Conservation (phyloP, 2,113 vertebrate species). For the Hucho hucho region DNA sequence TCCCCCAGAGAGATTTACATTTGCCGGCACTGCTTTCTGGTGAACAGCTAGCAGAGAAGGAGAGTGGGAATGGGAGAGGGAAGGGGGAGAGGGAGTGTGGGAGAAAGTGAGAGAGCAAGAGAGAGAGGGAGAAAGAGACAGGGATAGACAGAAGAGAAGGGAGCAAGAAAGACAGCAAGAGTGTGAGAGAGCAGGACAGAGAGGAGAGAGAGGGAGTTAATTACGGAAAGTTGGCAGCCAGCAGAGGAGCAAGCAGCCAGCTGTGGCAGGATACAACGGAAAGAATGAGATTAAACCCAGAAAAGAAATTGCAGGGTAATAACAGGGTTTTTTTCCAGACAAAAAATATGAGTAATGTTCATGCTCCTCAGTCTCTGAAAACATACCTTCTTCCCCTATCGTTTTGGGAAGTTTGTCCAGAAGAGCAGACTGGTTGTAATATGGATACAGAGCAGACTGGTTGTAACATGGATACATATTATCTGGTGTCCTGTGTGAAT, state of each 20-base stretch:
- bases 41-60: not conserved
- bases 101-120: not conserved
- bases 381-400: not conserved
- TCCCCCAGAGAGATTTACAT: slow-evolving; percentile 43
- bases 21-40: slow-evolving; percentile 18
- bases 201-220: slow-evolving; percentile 14
- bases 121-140: not conserved
- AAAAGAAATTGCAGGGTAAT: slow-evolving; percentile 50
- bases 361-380: no score
- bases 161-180: not conserved
- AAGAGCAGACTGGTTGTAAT: not conserved
- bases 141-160: no score
- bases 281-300: slow-evolving; percentile 57
- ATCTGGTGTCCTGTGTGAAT: no score
- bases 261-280: slow-evolving; percentile 44
- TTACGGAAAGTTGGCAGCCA: slow-evolving; percentile 58
- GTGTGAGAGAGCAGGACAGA: not conserved
- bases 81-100: not conserved
- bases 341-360: slow-evolving; percentile 35
- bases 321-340: slow-evolving; percentile 18
- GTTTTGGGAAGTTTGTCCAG: not conserved
- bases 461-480: no score
- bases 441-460: no score
- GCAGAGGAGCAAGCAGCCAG: slow-evolving; percentile 8
- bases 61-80: not conserved